Evolutionary conservation across 23 tunicate species (phyloP).

Genomic region (Clavelina lepadiformis): DNA sequence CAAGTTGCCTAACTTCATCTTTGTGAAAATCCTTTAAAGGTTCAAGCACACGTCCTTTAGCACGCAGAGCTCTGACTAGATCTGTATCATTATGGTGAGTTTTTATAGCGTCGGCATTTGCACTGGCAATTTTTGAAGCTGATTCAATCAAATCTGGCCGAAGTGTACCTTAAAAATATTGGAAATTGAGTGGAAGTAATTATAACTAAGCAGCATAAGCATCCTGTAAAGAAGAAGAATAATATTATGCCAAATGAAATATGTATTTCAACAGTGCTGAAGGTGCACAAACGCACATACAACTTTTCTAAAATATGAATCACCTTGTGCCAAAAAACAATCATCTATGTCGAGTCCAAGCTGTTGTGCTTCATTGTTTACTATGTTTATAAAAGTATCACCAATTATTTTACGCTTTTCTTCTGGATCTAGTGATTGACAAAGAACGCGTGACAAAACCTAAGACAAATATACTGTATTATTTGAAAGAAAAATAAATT

Average conservation of each 20-base stretch:
- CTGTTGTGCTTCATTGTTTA: conserved; percentile 67
- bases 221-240: too few species aligned
- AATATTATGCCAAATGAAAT: too few species aligned
- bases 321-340: conserved; percentile 97
- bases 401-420: conserved; percentile 97
- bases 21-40: conserved; percentile 97
- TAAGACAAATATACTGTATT: neutral
- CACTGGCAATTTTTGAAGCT: conserved; percentile 68
- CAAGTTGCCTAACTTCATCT: conserved; percentile 93
- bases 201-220: too few species aligned
- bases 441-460: conserved; percentile 58
- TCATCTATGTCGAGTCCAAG: conserved; percentile 62
- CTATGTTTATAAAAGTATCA: conserved; percentile 94
- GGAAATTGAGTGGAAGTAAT: too few species aligned
- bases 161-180: conserved; percentile 82
- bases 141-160: conserved; percentile 98
- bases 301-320: too few species aligned
- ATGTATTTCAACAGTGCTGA: too few species aligned
- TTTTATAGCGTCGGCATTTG: conserved; percentile 87
- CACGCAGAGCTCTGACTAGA: conserved; percentile 75
- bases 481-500: too few species aligned
- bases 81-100: conserved; percentile 99
- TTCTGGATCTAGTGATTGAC: conserved; percentile 95
- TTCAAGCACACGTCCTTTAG: conserved; percentile 84
- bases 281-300: too few species aligned